phyloP scores from a whole-genome alignment of 1,140 invertebrate genomes.

The Homalodisca vitripennis region DNA sequence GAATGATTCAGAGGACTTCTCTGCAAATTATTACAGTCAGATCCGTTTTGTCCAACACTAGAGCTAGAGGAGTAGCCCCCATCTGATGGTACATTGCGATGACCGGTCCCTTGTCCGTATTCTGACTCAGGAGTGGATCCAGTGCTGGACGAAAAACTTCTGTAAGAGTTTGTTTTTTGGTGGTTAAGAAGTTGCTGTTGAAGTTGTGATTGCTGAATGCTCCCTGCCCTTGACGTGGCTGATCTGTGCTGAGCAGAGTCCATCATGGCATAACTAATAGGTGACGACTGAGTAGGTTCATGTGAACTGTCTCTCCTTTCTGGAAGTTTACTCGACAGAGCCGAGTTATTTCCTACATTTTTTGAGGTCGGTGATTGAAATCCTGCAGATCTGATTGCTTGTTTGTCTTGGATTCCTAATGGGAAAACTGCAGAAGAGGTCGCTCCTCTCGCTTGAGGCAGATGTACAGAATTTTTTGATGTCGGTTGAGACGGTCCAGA shows the following conservation, averaged over 20 bases:
- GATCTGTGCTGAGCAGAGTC: slow-evolving; percentile 52
- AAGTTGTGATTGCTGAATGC: slow-evolving; percentile 45
- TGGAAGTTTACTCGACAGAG: slow-evolving; percentile 51
- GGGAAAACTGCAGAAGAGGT: slow-evolving; percentile 19
- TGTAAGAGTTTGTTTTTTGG: slow-evolving; percentile 37
- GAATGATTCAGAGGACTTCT: slow-evolving; percentile 68
- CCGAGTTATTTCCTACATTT: slow-evolving; percentile 62
- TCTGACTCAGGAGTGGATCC: slow-evolving; percentile 32
- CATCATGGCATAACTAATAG: slow-evolving; percentile 73
- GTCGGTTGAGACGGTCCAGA: too few relatives aligned
- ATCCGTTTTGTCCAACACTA: slow-evolving; percentile 59
- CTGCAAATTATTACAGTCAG: slow-evolving; percentile 61
- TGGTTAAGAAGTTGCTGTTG: slow-evolving; percentile 46
- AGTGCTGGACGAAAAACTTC: not conserved
- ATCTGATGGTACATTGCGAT: slow-evolving; percentile 44
- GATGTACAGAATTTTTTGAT: too few relatives aligned
- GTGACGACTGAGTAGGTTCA: slow-evolving; percentile 65
- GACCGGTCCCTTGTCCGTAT: slow-evolving; percentile 42
- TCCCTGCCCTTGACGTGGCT: slow-evolving; percentile 46
- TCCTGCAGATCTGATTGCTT: slow-evolving; percentile 43
- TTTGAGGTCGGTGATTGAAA: slow-evolving; percentile 56
- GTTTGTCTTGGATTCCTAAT: slow-evolving; percentile 43
- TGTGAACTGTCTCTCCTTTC: slow-evolving; percentile 54
- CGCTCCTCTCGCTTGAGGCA: not conserved
- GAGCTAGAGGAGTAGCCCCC: slow-evolving; percentile 59